Evolutionary conservation across 2,888 invertebrate genomes (phyloP), one percentile per base, ranked within the genome.

Genomic region (Malthinus seriepunctatus): DNA sequence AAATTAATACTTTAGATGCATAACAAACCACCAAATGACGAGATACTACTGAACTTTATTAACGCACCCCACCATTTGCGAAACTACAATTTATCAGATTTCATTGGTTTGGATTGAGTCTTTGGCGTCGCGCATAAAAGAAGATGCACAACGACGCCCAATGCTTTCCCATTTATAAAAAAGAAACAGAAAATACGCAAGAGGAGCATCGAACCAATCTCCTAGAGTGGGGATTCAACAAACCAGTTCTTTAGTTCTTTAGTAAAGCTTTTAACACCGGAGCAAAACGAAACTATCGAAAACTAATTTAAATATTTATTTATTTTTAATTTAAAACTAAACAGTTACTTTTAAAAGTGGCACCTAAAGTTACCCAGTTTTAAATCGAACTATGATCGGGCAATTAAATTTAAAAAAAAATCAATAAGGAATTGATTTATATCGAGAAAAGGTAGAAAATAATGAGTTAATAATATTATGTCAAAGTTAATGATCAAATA

Each of bases 81-180:
- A 56, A 60, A 51, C 52, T 44, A 56, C 48, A 56, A 51, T 48
- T 52, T 55, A 56, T 51, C 52, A 38, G 32, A 32, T 44, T 32
- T 47, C 49, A 39, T 42, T 47, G 33, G 56, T 37, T 53, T 52
- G 47, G 52, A 60, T 52, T 46, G 53, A 52, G 52, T 49, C 46
- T 51, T 51, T 45, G 56, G 60, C 60, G 56, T 56, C 55, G 56
- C 55, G 60, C 56, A 52, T 47, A 56, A 60, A 42, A 38, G 31
- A 51, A 56, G 23, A 60, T 14, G 12, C 49, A 8, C 5, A 1
- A 14, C 33, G 52, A 51, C 56, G 56, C 49, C 47, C 5, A 14
- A 51, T 5, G 7, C 31, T 32, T n/a, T 14, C 35, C 15, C 7
- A 12, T 8, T 14, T 9, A 52, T 11, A 44, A 38, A 39, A 62